phyloP scores from a whole-genome alignment of 1,140 invertebrate genomes.

The Cepaea nemoralis region DNA sequence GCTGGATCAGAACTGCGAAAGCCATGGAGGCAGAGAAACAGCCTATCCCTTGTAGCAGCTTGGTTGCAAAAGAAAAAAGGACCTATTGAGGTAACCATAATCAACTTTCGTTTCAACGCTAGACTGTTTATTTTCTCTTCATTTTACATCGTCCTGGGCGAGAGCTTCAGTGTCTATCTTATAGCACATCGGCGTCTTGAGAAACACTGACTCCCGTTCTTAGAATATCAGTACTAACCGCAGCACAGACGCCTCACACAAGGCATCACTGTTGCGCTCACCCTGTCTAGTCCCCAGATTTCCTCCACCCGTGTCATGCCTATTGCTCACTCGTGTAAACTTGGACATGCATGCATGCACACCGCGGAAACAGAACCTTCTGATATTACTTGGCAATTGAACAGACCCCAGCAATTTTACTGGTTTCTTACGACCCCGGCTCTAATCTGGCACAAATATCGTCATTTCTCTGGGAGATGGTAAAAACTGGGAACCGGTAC shows the following conservation, averaged over 20 bases:
- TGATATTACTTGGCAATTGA: background rate
- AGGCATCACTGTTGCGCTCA: background rate
- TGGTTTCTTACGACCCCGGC: background rate
- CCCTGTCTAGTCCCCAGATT: background rate
- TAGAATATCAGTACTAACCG: background rate
- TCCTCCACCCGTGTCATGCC: slow-evolving; percentile 1
- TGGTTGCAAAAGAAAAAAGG: background rate
- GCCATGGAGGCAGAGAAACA: background rate
- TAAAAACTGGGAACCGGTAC: background rate
- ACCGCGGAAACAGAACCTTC: background rate
- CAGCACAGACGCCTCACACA: background rate
- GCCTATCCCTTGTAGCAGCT: background rate
- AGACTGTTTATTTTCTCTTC: background rate
- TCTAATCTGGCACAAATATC: background rate
- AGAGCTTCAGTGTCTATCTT: background rate
- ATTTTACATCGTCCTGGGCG: background rate
- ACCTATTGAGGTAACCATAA: background rate
- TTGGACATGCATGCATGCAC: background rate
- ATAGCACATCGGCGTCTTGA: background rate
- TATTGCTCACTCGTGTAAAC: slow-evolving; percentile 8
- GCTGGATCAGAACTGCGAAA: background rate
- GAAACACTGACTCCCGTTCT: background rate
- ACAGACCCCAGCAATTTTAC: background rate
- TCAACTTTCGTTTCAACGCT: background rate
- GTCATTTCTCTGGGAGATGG: background rate